Conservation (phyloP, 2,888 invertebrate species). For the Mesochorus sp. region DNA sequence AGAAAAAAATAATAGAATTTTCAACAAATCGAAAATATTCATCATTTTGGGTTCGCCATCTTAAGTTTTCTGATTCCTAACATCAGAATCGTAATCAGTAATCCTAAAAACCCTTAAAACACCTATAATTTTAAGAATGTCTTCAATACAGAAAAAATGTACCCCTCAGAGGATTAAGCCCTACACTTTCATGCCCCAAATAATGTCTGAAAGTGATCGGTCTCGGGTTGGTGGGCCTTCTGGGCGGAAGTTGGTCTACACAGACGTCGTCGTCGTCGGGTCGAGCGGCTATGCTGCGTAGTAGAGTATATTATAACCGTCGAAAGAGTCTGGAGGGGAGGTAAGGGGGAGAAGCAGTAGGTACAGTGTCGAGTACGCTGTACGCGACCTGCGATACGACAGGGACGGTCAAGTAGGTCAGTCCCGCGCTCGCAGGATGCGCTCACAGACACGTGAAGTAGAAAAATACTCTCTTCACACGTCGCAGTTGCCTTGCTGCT, state of each 20-base stretch:
- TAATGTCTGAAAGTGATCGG: slow-evolving; percentile 15
- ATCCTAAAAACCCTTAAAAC: too few relatives aligned
- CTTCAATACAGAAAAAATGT: too few relatives aligned
- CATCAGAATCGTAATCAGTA: too few relatives aligned
- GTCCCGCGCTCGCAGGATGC: slow-evolving; percentile 70
- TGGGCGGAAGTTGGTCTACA: slow-evolving; percentile 31
- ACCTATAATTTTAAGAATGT: too few relatives aligned
- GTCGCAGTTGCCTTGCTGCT: slow-evolving; percentile 35
- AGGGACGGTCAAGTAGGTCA: slow-evolving; percentile 78
- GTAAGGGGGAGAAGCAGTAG: neutral
- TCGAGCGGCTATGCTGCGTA: slow-evolving; percentile 20
- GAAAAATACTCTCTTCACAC: slow-evolving; percentile 30
- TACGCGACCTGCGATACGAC: slow-evolving; percentile 59
- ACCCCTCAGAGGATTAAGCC: neutral
- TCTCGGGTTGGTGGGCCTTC: slow-evolving; percentile 24
- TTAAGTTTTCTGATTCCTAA: too few relatives aligned
- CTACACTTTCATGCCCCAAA: slow-evolving; percentile 16
- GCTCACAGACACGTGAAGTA: slow-evolving; percentile 1
- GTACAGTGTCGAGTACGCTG: slow-evolving; percentile 31
- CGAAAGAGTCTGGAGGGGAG: neutral
- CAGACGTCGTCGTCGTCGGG: slow-evolving; percentile 19
- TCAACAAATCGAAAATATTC: too few relatives aligned
- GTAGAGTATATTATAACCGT: neutral
- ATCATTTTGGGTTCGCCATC: too few relatives aligned
- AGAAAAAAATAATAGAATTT: too few relatives aligned